These are phyloP conservation scores for Micrasema minimum DNA, from an alignment of 1,140 invertebrate species.

Conservation along the genomic window DNA sequence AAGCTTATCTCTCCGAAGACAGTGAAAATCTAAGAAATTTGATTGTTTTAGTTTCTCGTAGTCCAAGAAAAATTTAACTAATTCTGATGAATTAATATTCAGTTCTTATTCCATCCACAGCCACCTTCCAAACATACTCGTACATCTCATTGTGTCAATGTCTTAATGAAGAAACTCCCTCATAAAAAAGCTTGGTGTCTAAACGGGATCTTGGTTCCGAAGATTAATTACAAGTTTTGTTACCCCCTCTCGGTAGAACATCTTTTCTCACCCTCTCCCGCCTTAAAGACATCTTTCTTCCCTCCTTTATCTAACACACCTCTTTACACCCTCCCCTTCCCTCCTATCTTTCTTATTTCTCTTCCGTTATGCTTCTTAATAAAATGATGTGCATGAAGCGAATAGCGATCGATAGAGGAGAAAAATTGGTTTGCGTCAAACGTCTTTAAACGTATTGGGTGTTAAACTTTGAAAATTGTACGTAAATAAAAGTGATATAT, in stretches of 20 bases:
- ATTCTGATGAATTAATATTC: no score
- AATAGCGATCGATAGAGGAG: conserved; percentile 18
- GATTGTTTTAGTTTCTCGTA: no score
- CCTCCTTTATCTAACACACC: conserved; percentile 11
- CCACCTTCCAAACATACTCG: no score
- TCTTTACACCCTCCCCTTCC: not conserved
- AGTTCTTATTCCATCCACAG: no score
- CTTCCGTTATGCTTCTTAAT: conserved; percentile 1
- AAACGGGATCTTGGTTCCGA: conserved; percentile 39
- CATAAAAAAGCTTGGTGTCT: conserved; percentile 29
- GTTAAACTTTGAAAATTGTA: no score
- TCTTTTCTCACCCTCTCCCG: conserved; percentile 7
- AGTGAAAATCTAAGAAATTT: no score
- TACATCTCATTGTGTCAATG: conserved; percentile 25
- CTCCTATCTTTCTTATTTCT: not conserved
- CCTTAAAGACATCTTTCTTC: conserved; percentile 22
- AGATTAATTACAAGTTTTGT: conserved; percentile 54
- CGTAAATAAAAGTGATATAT: no score
- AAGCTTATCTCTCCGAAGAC: no score
- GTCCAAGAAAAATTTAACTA: no score
- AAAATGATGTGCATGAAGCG: conserved; percentile 31
- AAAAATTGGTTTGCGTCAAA: no score
- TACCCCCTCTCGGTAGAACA: conserved; percentile 29
- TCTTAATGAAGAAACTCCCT: conserved; percentile 32
- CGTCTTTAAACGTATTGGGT: no score